These are phyloP conservation scores for Ceyx melanurus DNA, from an alignment of 2,113 vertebrate genomes.

Conservation along the genomic window DNA sequence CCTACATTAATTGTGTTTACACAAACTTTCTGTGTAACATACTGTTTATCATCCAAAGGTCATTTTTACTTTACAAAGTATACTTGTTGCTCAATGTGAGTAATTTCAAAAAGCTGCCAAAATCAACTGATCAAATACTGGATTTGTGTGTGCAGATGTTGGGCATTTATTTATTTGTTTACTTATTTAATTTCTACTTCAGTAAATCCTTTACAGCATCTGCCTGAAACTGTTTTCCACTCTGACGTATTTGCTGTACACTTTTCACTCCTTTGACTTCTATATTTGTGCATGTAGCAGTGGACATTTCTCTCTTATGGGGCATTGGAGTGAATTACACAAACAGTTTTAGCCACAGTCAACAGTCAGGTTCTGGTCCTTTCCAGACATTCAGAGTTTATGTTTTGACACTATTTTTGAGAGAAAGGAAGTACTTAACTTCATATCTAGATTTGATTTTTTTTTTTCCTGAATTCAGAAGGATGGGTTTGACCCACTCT, in stretches of 20 bases:
- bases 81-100: neutral
- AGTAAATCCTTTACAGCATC: conserved; percentile 35
- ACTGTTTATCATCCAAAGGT: conserved; percentile 50
- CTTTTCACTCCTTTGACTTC: neutral
- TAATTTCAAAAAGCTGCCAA: conserved; percentile 18
- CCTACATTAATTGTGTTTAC: conserved; percentile 49
- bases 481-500: neutral
- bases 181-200: neutral
- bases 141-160: neutral
- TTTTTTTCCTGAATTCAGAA: neutral
- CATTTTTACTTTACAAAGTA: conserved; percentile 41
- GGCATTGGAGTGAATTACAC: neutral
- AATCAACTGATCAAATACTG: conserved; percentile 37
- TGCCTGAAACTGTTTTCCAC: neutral
- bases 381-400: neutral
- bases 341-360: neutral
- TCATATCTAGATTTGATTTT: neutral
- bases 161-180: neutral
- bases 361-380: neutral
- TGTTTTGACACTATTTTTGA: neutral
- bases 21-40: conserved; percentile 32
- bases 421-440: neutral
- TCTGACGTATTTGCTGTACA: conserved; percentile 9
- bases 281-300: neutral
- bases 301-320: neutral